Conservation (phyloP, 2,888 invertebrate species). For the Tetropium fuscum region DNA sequence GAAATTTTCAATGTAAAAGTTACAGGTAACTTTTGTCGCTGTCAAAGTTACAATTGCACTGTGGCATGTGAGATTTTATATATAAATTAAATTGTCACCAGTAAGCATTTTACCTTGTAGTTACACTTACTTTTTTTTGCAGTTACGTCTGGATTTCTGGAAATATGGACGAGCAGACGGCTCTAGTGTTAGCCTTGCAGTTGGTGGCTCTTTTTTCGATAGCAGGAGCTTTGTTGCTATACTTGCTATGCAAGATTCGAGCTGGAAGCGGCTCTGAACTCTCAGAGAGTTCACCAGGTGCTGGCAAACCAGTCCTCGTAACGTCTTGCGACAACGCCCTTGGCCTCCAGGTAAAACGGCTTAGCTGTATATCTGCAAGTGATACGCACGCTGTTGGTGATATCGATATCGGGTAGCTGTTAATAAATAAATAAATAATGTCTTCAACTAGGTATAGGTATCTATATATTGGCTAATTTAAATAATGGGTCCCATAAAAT, state of each 20-base stretch:
- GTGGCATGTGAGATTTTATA: no score
- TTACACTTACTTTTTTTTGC: slow-evolving; percentile 21
- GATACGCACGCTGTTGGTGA: neutral
- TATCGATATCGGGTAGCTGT: neutral
- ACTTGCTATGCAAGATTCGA: slow-evolving; percentile 81
- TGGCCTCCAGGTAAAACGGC: slow-evolving; percentile 76
- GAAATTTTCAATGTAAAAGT: neutral
- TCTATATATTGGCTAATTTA: no score
- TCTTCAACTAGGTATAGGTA: no score
- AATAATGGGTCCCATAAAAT: no score
- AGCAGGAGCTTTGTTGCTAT: slow-evolving; percentile 84
- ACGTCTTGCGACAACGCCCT: slow-evolving; percentile 85
- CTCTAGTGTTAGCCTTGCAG: slow-evolving; percentile 83
- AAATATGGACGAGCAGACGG: slow-evolving; percentile 86
- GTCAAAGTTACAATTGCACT: no score
- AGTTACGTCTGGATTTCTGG: slow-evolving; percentile 1
- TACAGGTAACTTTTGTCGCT: neutral
- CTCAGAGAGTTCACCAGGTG: slow-evolving; percentile 68
- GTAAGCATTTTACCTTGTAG: no score
- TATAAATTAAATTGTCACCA: no score
- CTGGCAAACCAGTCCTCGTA: slow-evolving; percentile 80
- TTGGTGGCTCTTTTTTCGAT: slow-evolving; percentile 85
- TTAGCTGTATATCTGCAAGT: neutral
- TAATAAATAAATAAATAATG: no score
- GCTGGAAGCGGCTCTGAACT: slow-evolving; percentile 65